A percentile compares a stretch with the other conserved stretches of the same genome.
phyloP scores from a whole-genome alignment of 2,797 vertebrate species.

The Oreonectes daqikongensis region DNA sequence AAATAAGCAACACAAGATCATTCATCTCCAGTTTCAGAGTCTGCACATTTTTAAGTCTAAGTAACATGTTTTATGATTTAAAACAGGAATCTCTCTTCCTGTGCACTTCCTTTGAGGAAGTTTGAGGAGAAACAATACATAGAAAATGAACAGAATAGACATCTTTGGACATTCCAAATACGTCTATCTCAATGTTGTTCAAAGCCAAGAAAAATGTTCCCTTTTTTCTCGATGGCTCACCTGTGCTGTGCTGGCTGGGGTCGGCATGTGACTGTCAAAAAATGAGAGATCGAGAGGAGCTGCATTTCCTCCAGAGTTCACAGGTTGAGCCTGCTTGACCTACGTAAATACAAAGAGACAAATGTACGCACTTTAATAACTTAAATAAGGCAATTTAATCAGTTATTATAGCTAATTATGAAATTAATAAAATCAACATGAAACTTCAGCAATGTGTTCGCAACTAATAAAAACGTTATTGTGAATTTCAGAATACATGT shows the following conservation, averaged over 20 bases:
- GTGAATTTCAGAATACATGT: no score
- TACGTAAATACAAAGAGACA: conserved; percentile 21
- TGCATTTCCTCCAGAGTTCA: conserved; percentile 63
- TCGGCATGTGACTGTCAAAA: conserved; percentile 74
- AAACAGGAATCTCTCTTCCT: conserved; percentile 39
- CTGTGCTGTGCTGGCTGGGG: conserved; percentile 64
- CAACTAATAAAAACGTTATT: no score
- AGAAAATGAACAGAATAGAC: no score
- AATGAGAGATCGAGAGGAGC: conserved; percentile 70
- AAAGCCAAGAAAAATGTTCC: no score
- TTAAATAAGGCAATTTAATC: no score
- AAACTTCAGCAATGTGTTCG: neutral
- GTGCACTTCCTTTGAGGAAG: conserved; percentile 42
- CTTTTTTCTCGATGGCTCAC: conserved; percentile 56
- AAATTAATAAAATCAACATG: neutral
- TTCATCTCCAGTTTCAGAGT: neutral
- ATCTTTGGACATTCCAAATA: no score
- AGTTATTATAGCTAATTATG: no score
- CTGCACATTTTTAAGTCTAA: conserved; percentile 28
- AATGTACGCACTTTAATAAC: neutral
- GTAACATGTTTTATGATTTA: conserved; percentile 12
- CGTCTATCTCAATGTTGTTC: no score
- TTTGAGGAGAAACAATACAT: no score
- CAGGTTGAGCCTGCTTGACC: conserved; percentile 49
- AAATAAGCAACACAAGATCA: neutral